Percentiles rank a stretch among this genome's conserved stretches.
These are phyloP conservation scores for Hemaris fuciformis DNA, from an alignment of 2,888 invertebrate species.

Conservation along the genomic window DNA sequence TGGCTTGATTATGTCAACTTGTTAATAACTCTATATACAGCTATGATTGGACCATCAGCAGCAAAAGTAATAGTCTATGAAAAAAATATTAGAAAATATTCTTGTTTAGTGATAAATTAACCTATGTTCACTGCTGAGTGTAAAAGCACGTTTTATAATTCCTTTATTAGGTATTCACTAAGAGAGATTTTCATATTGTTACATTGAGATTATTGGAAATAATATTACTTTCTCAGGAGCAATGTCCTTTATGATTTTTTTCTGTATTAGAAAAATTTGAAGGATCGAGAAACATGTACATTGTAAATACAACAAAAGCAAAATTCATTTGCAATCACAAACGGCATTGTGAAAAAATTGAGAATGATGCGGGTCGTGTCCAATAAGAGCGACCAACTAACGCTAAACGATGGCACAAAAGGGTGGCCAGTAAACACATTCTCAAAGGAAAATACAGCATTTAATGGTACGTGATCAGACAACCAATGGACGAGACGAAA, in stretches of 20 bases:
- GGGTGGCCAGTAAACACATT: conserved; percentile 12
- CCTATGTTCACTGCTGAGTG: no score
- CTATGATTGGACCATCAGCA: no score
- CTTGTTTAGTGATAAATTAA: no score
- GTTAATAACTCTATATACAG: no score
- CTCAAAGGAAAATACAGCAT: conserved; percentile 22
- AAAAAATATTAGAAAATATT: no score
- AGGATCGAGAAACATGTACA: neutral
- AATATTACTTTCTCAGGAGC: no score
- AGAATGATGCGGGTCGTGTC: conserved; percentile 39
- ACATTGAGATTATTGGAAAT: neutral
- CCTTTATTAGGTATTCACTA: neutral
- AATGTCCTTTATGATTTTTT: no score
- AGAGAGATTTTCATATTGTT: neutral
- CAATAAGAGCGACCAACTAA: conserved; percentile 19
- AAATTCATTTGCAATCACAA: neutral
- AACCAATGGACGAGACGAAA: neutral
- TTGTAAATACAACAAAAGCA: neutral
- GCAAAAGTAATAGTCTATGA: no score
- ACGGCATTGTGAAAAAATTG: conserved; percentile 30
- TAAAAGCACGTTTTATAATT: neutral
- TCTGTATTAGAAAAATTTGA: neutral
- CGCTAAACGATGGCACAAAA: conserved; percentile 20
- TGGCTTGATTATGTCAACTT: no score
- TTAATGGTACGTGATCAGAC: conserved; percentile 4